Base-by-base conservation (phyloP, 2,113 vertebrate species). In the Cervus canadensis region DNA sequence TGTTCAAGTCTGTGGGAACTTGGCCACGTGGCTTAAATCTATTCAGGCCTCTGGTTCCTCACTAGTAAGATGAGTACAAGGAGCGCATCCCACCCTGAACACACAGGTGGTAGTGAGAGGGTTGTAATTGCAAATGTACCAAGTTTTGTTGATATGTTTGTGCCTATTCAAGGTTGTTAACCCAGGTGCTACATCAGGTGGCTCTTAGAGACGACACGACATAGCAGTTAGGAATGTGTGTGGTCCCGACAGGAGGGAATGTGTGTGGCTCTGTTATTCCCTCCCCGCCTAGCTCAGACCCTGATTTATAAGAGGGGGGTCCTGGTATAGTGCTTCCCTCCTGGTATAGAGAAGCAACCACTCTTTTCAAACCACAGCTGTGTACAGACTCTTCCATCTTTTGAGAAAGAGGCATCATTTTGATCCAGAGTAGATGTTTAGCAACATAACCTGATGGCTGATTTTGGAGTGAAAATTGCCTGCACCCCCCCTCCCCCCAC, bases 141-240 rank as follows among this genome's bases (percentile, higher is more conserved):
- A 28, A 30, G 10, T 40, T 93, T 71, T 33, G 13, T 14, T 19
- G n/a, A 74, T 5, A 2, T 9, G 23, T 21, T 36, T 82, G 33
- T 62, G 7, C 0, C 59, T 33, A 19, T 33, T 28, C n/a, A 12
- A 64, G 52, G 26, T 3, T 17, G 48, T 33, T 54, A 40, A 17
- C 21, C 28, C 15, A 40, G 14, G 89, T 0, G 14, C 60, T 10
- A 6, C 6, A 36, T 6, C 74, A 33, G 19, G 67, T 13, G 89
- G 81, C 50, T 30, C 95, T 10, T 28, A 84, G 48, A 62, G 45
- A 33, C 36, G 9, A 7, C 1, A 7, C 2, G 0, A 3, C 17
- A 0, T 0, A 36, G 60, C 11, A 14, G 30, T 15, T 45, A 28
- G 13, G 60, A 62, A 19, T 23, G 74, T 1, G 4, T 33, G 4